Percentiles rank a stretch among this genome's conserved stretches.
Conservation (phyloP, 2,797 vertebrate genomes). For the Spea hammondii region DNA sequence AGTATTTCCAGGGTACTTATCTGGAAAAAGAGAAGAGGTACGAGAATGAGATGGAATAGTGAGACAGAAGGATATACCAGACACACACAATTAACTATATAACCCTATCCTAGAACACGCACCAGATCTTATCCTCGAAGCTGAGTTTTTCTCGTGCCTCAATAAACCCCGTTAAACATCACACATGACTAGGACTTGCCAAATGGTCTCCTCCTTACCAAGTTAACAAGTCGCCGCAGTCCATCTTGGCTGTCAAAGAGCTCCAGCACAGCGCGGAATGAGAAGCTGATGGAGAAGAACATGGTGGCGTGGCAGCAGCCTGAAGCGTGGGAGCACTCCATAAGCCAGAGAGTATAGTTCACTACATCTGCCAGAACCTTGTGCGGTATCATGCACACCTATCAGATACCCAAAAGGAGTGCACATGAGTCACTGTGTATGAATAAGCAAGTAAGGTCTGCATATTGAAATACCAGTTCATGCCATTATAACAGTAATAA, state of each 20-base stretch:
- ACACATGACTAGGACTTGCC: no score
- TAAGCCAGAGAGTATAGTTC: conserved; percentile 93
- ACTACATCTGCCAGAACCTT: conserved; percentile 92
- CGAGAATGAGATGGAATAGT: not conserved
- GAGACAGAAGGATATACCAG: not conserved
- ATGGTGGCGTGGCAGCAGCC: conserved; percentile 98
- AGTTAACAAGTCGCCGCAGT: conserved; percentile 91
- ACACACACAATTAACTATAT: not conserved
- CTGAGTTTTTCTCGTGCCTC: no score
- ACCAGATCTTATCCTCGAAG: no score
- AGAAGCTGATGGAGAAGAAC: conserved; percentile 99
- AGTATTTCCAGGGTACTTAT: conserved; percentile 97
- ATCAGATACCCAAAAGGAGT: conserved; percentile 51
- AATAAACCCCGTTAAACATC: no score
- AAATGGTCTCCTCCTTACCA: conserved; percentile 69
- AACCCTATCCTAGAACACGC: not conserved
- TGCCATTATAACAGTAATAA: no score
- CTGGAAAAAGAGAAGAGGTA: conserved; percentile 64
- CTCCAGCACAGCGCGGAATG: conserved; percentile 93
- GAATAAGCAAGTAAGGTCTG: not conserved
- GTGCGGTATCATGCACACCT: conserved; percentile 96
- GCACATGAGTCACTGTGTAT: not conserved
- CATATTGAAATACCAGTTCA: no score
- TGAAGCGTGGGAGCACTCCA: conserved; percentile 97
- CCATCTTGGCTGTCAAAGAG: conserved; percentile 96